phyloP scores from a whole-genome alignment of 2,113 vertebrate species.

The Nycticebus coucang region DNA sequence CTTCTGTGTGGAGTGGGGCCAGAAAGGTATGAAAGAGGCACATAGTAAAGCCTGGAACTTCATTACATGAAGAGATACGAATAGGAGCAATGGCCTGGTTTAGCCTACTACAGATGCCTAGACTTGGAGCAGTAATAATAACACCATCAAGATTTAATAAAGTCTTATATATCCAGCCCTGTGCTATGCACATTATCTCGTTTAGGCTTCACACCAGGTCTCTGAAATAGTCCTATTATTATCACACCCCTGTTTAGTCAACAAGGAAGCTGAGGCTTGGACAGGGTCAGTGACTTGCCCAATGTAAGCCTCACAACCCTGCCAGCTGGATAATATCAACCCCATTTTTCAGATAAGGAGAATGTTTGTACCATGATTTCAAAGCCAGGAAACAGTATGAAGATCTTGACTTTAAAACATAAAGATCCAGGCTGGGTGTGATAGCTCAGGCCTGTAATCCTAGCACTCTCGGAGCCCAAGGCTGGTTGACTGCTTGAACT shows the following conservation, averaged over 20 bases:
- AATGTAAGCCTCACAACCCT: background rate
- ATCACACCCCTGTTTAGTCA: background rate
- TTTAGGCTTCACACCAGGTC: background rate
- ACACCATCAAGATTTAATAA: background rate
- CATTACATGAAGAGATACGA: background rate
- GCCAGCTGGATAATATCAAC: background rate
- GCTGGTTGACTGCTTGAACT: no score
- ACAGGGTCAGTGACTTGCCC: background rate
- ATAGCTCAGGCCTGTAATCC: no score
- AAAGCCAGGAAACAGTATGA: background rate
- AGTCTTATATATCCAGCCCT: background rate
- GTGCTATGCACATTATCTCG: background rate
- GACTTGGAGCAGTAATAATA: background rate
- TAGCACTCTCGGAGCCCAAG: no score
- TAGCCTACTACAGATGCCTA: background rate
- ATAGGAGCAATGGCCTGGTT: background rate
- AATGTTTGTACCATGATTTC: background rate
- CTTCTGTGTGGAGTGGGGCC: background rate
- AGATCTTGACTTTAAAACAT: background rate
- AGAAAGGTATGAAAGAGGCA: background rate
- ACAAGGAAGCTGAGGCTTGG: background rate
- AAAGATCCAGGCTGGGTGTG: background rate
- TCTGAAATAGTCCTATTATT: background rate
- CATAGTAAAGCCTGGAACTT: background rate
- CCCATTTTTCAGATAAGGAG: background rate